Evolutionary conservation across 2,113 vertebrate genomes (phyloP).

Genomic region (Pica pica): DNA sequence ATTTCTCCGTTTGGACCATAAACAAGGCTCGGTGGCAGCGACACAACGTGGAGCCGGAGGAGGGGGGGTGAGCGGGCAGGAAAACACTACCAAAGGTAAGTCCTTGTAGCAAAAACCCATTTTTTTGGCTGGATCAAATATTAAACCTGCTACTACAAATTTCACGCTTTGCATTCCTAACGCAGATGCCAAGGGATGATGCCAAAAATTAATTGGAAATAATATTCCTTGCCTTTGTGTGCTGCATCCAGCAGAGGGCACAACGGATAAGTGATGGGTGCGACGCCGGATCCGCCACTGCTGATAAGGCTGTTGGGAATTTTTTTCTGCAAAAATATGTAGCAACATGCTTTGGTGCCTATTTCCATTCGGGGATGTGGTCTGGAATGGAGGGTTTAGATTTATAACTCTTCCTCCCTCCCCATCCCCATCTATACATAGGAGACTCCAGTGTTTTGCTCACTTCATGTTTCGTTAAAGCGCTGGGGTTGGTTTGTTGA

Average conservation of each 20-base stretch:
- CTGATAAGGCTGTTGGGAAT: slow-evolving; percentile 63
- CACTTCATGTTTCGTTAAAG: slow-evolving; percentile 36
- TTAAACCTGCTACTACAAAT: slow-evolving; percentile 83
- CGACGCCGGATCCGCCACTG: background rate
- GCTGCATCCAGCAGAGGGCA: slow-evolving; percentile 78
- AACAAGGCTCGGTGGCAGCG: slow-evolving; percentile 56
- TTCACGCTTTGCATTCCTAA: slow-evolving; percentile 77
- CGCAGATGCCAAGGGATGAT: slow-evolving; percentile 68
- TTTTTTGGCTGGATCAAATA: slow-evolving; percentile 77
- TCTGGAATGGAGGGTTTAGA: slow-evolving; percentile 68
- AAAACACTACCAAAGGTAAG: slow-evolving; percentile 74
- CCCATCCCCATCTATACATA: background rate
- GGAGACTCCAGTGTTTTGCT: background rate
- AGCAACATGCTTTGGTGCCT: slow-evolving; percentile 64
- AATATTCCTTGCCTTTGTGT: slow-evolving; percentile 55
- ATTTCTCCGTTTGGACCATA: slow-evolving; percentile 65
- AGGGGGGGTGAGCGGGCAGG: background rate
- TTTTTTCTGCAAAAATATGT: slow-evolving; percentile 68
- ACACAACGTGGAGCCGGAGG: background rate
- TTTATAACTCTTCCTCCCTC: slow-evolving; percentile 50
- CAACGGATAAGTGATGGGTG: slow-evolving; percentile 56
- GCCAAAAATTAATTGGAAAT: slow-evolving; percentile 78
- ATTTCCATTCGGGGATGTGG: slow-evolving; percentile 73
- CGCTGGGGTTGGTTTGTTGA: slow-evolving; percentile 59
- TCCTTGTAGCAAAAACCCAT: slow-evolving; percentile 67